These are phyloP conservation scores for Xestia rhomboidea DNA, from an alignment of 2,888 invertebrate genomes.

Conservation along the genomic window DNA sequence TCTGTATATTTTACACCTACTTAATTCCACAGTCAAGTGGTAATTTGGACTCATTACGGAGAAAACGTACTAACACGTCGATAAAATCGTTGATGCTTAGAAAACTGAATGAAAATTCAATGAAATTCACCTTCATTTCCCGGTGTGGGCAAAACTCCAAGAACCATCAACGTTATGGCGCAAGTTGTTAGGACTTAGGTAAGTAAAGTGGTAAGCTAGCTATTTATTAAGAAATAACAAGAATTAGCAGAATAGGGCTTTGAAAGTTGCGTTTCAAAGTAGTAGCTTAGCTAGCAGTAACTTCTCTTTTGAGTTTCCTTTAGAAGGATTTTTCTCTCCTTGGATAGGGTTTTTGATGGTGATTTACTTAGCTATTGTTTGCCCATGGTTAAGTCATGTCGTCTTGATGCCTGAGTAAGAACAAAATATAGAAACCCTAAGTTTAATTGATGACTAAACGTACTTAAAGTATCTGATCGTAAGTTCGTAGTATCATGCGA, in stretches of 20 bases:
- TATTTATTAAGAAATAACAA: slow-evolving; percentile 25
- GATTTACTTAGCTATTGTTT: not conserved
- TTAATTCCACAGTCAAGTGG: not conserved
- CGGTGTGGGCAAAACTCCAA: slow-evolving; percentile 48
- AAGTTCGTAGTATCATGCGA: not conserved
- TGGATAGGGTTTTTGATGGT: not conserved
- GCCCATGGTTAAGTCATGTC: too few species aligned
- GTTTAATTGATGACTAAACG: not conserved
- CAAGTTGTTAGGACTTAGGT: slow-evolving; percentile 26
- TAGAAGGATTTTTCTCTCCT: not conserved
- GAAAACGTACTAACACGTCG: slow-evolving; percentile 1
- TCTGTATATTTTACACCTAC: not conserved
- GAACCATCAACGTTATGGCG: slow-evolving; percentile 32
- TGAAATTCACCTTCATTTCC: slow-evolving; percentile 34
- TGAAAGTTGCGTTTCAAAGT: slow-evolving; percentile 1
- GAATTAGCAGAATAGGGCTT: slow-evolving; percentile 10
- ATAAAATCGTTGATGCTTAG: slow-evolving; percentile 14
- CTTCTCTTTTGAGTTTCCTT: not conserved
- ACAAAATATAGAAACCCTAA: too few species aligned
- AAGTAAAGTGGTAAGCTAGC: slow-evolving; percentile 27
- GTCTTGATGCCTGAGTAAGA: not conserved
- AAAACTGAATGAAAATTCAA: slow-evolving; percentile 27
- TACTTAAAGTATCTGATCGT: not conserved
- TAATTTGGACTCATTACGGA: not conserved
- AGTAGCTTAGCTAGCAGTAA: not conserved